Conservation (phyloP, 2,888 invertebrate genomes). For the Prosapia bicincta region DNA sequence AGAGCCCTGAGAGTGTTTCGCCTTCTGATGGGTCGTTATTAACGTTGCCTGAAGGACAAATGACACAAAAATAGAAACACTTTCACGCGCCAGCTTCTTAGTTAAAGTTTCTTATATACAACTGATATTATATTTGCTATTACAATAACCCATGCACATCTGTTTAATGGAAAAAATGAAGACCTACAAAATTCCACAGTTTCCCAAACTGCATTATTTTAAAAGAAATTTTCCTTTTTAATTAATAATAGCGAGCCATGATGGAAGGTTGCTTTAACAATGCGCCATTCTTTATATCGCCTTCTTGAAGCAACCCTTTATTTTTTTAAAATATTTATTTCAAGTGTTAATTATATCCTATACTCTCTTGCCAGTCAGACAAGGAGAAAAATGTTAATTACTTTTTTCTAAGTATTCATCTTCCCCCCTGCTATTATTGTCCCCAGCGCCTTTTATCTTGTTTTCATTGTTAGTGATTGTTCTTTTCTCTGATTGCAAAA, state of each 20-base stretch:
- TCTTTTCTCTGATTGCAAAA: constrained; percentile 31
- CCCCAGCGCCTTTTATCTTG: constrained; percentile 3
- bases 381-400: constrained; percentile 40
- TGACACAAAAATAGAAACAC: no score
- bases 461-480: constrained; percentile 9
- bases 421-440: constrained; percentile 21
- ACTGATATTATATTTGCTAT: no score
- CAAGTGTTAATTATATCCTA: constrained; percentile 39
- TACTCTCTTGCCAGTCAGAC: constrained; percentile 34
- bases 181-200: no score
- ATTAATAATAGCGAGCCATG: not conserved
- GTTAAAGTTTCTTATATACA: no score
- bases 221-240: no score
- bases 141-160: no score
- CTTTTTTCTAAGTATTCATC: constrained; percentile 38
- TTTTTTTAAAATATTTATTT: constrained; percentile 11
- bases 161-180: no score
- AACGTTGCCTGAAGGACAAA: no score
- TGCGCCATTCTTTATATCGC: not conserved
- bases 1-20: no score
- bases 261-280: not conserved
- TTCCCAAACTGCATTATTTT: no score
- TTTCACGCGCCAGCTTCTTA: no score
- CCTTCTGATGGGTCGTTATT: no score
- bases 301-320: constrained; percentile 23